Evolutionary conservation across 2,888 invertebrate species (phyloP), one percentile per base, ranked within the genome.

Genomic region (Invenusta paracnida): DNA sequence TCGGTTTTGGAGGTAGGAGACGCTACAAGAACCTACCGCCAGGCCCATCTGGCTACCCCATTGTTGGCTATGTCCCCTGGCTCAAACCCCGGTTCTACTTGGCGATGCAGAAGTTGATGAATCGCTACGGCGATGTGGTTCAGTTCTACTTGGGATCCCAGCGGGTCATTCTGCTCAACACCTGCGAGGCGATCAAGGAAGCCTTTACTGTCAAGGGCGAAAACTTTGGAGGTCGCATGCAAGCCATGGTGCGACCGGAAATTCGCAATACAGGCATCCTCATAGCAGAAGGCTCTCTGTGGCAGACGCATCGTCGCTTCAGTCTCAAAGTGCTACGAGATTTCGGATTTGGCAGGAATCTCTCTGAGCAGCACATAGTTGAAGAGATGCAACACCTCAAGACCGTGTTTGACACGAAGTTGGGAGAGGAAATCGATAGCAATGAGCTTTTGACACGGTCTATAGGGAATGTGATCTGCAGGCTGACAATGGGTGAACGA

Each of bases 371-470:
- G 0, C 85, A 85, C 28, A 87, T 87, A n/a, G 66, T 27, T 0
- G 67, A 81, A 13, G 89, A 89, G 85, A 86, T 88, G 11, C 82
- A 83, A 28, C 86, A 87, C 0, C 87, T 89, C n/a, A 30, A 88
- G 0, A 85, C 85, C 0, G 31, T 23, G 2, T 25, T 87, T n/a
- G 29, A 30, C 0, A 73, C 79, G 0, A 79, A 83, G 66, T 23
- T 28, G 1, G 66, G 79, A 27, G 17, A 2, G 0, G 23, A 23
- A 1, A 87, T 86, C 31, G 85, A 86, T 23, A 79, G 87, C 30
- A 48, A 85, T 11, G 82, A 85, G 2, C 31, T 86, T 28, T 48
- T 87, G 30, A 66, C 84, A 11, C 83, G 79, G n/a, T 73, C 88
- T n/a, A n/a, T n/a, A n/a, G n/a, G n/a, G n/a, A 88, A 88, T 81